A percentile compares a stretch with the other conserved stretches of the same genome.
Conservation (phyloP, 2,797 vertebrate genomes). For the Molossus molossus region DNA sequence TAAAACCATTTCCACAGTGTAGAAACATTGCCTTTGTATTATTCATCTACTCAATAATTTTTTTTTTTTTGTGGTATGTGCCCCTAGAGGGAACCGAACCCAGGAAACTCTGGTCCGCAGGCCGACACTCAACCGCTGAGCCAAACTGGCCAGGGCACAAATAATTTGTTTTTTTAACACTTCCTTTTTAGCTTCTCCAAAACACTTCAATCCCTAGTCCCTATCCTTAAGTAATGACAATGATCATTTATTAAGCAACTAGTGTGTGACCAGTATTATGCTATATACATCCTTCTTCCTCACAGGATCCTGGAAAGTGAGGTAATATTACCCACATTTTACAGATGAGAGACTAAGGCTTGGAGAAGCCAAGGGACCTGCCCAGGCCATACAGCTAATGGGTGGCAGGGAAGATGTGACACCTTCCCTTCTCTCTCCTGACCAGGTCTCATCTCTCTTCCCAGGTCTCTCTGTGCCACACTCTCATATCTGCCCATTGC, state of each 20-base stretch:
- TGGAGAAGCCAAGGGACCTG: background rate
- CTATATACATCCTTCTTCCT: background rate
- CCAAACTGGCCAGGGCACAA: no score
- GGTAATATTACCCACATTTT: background rate
- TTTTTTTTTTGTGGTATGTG: no score
- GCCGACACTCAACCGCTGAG: no score
- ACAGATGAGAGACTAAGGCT: slow-evolving; percentile 19
- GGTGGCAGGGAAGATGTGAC: background rate
- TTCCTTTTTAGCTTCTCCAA: slow-evolving; percentile 11
- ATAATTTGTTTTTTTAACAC: background rate
- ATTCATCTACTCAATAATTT: background rate
- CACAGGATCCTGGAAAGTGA: background rate
- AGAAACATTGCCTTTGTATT: background rate
- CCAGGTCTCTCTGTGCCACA: background rate
- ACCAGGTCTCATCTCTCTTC: background rate
- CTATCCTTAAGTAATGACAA: background rate
- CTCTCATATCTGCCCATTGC: background rate
- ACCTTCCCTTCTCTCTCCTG: background rate
- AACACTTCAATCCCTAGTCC: background rate
- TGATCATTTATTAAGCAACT: slow-evolving; percentile 9
- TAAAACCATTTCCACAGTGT: background rate
- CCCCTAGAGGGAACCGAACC: no score
- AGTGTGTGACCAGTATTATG: background rate
- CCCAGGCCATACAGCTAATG: background rate
- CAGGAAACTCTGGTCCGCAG: no score